Evolutionary conservation across 2,113 vertebrate genomes (phyloP).

Genomic region (Typhlomys cinereus): DNA sequence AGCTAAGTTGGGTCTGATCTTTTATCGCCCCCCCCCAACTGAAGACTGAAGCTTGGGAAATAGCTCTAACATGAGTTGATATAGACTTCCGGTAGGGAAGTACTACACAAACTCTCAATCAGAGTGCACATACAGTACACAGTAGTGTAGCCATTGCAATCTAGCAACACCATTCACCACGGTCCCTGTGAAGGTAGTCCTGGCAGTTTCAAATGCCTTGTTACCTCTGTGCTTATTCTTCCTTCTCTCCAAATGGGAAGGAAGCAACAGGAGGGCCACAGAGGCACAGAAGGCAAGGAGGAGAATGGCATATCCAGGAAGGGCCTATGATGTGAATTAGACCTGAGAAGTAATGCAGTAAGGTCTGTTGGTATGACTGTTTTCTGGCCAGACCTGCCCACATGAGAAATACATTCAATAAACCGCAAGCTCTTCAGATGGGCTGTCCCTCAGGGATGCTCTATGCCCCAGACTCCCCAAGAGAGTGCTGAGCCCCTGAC

Average conservation of each 20-base stretch:
- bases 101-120: not conserved
- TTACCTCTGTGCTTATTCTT: not conserved
- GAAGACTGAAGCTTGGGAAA: accelerated
- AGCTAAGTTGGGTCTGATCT: not conserved
- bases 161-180: not conserved
- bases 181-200: not conserved
- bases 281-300: not conserved
- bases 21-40: not conserved
- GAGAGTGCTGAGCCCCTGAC: not conserved
- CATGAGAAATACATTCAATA: accelerated
- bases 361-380: not conserved
- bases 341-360: accelerated
- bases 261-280: not conserved
- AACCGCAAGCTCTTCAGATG: not conserved
- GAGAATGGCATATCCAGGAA: not conserved
- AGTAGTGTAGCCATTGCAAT: not conserved
- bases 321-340: not conserved
- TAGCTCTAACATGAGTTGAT: not conserved
- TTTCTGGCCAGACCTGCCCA: not conserved
- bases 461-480: accelerated
- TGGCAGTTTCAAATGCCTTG: not conserved
- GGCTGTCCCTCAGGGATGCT: not conserved
- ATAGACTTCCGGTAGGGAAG: not conserved
- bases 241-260: too few relatives aligned
- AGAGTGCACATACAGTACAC: not conserved